Evolutionary conservation across 2,797 vertebrate species (phyloP).

Genomic region (Sparidentex hasta): DNA sequence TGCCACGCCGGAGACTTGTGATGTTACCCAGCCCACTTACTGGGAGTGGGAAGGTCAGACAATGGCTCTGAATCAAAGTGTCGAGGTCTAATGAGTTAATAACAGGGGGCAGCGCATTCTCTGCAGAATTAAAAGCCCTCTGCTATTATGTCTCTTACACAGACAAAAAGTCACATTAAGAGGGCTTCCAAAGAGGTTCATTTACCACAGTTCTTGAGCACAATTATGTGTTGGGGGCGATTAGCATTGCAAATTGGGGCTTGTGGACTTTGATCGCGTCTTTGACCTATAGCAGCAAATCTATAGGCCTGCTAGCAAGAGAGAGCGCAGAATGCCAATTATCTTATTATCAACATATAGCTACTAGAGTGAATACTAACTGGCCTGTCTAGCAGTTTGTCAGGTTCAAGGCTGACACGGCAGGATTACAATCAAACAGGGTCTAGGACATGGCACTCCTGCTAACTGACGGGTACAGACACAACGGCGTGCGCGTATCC

Average conservation of each 20-base stretch:
- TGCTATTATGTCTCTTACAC: conserved; percentile 75
- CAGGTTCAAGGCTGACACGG: conserved; percentile 72
- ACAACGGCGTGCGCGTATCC: conserved; percentile 41
- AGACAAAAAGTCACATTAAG: conserved; percentile 82
- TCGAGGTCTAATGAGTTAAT: conserved; percentile 80
- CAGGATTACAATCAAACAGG: conserved; percentile 74
- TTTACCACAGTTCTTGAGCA: conserved; percentile 82
- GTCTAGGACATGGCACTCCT: conserved; percentile 49
- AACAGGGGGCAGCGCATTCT: conserved; percentile 76
- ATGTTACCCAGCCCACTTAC: conserved; percentile 62
- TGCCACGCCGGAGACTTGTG: conserved; percentile 52
- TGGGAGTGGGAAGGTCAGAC: conserved; percentile 72
- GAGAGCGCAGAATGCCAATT: conserved; percentile 82
- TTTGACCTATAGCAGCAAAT: conserved; percentile 84
- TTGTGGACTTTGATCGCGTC: conserved; percentile 83
- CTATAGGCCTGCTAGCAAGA: conserved; percentile 73
- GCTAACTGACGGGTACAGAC: conserved; percentile 51
- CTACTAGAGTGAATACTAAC: conserved; percentile 79
- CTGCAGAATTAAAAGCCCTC: conserved; percentile 73
- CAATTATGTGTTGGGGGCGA: conserved; percentile 81
- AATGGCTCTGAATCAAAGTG: conserved; percentile 74
- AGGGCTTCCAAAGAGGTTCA: conserved; percentile 73
- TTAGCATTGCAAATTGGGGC: conserved; percentile 86
- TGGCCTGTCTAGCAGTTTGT: conserved; percentile 57
- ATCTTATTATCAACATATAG: conserved; percentile 82